Conservation (phyloP, 2,888 invertebrate genomes). For the Sarcophaga caerulescens region DNA sequence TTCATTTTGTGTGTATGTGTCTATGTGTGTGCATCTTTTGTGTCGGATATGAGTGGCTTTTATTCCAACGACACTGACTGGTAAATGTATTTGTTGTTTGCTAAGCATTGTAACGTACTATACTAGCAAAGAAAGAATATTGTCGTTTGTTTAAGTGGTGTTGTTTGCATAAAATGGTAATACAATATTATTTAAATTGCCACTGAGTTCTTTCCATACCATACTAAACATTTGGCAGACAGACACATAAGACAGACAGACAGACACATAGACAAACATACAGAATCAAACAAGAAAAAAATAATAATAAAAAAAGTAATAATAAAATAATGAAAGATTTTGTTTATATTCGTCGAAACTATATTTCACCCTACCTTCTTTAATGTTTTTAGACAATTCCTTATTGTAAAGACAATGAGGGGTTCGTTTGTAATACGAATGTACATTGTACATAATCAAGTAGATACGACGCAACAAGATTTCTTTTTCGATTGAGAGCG, state of each 20-base stretch:
- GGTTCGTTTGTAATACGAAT: too few species aligned
- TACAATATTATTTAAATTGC: constrained; percentile 72
- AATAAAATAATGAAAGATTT: background rate
- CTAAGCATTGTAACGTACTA: background rate
- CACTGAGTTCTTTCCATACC: constrained; percentile 66
- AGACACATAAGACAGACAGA: background rate
- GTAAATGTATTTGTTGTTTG: constrained; percentile 36
- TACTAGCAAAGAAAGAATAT: constrained; percentile 55
- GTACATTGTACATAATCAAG: too few species aligned
- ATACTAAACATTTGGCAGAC: constrained; percentile 50
- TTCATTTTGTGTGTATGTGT: background rate
- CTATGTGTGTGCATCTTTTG: constrained; percentile 11
- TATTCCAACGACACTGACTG: constrained; percentile 14
- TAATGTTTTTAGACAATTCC: background rate
- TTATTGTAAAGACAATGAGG: too few species aligned
- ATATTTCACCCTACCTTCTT: background rate
- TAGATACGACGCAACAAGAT: too few species aligned
- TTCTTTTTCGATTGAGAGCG: too few species aligned
- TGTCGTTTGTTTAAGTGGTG: constrained; percentile 69
- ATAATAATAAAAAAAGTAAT: background rate
- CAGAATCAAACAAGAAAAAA: constrained; percentile 34
- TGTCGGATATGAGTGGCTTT: constrained; percentile 8
- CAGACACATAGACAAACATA: background rate
- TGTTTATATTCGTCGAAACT: constrained; percentile 6
- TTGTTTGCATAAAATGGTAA: constrained; percentile 73